Evolutionary conservation across 2,888 invertebrate species (phyloP).

Genomic region (Isotomurus palustris): DNA sequence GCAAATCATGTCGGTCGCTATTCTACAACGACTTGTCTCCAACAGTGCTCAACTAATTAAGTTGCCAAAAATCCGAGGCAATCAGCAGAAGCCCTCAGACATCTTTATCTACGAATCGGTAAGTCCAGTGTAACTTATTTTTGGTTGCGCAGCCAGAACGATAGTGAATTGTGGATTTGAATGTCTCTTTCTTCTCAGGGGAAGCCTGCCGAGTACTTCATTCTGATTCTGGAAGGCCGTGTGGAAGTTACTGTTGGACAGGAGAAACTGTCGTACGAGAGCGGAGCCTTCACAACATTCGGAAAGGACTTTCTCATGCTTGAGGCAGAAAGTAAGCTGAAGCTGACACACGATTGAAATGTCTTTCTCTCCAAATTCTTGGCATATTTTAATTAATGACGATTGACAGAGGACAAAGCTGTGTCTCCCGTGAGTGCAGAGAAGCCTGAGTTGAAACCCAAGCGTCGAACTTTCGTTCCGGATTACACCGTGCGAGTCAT

Average conservation of each 20-base stretch:
- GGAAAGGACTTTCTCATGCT: constrained; percentile 61
- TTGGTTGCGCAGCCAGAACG: too few species aligned
- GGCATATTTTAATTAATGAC: not conserved
- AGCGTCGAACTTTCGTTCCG: constrained; percentile 74
- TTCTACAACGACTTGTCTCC: constrained; percentile 79
- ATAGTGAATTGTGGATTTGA: not conserved
- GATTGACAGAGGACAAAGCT: not conserved
- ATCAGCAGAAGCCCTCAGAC: constrained; percentile 17
- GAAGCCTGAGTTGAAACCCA: constrained; percentile 21
- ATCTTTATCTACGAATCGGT: constrained; percentile 34
- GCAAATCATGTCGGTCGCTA: constrained; percentile 77
- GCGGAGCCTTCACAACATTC: constrained; percentile 95
- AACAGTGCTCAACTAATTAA: constrained; percentile 86
- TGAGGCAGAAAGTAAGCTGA: constrained; percentile 12
- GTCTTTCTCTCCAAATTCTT: not conserved
- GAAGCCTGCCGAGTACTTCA: constrained; percentile 76
- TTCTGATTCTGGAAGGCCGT: constrained; percentile 88
- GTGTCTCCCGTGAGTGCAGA: constrained; percentile 19
- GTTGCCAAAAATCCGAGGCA: constrained; percentile 49
- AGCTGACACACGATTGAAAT: too few species aligned
- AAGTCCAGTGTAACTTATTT: not conserved
- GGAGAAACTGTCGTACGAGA: constrained; percentile 88
- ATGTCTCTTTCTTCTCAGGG: constrained; percentile 49
- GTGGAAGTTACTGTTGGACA: constrained; percentile 91
- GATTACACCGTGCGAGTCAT: constrained; percentile 86